Percentiles rank a stretch among this genome's conserved stretches.
Evolutionary conservation across 2,888 invertebrate species (phyloP).

Genomic region (Troides oblongomaculatus): DNA sequence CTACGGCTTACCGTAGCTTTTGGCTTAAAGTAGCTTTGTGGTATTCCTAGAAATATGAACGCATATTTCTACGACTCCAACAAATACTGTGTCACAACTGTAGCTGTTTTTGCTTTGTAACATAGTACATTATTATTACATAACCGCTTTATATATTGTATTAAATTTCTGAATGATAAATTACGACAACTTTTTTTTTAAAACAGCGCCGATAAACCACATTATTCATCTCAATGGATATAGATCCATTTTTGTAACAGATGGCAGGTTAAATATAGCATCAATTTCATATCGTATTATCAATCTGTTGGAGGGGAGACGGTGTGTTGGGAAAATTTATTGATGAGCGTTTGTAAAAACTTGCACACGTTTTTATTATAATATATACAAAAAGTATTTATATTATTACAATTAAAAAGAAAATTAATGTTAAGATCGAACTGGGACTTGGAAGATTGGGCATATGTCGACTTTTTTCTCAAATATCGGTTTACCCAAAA

Average conservation of each 20-base stretch:
- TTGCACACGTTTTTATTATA: not conserved
- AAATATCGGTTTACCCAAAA: too few species aligned
- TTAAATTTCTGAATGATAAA: not conserved
- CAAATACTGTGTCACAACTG: not conserved
- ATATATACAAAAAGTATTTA: not conserved
- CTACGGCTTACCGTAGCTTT: not conserved
- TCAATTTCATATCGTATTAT: slow-evolving; percentile 21
- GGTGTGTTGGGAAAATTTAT: slow-evolving; percentile 2
- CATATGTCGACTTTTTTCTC: too few species aligned
- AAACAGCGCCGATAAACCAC: not conserved
- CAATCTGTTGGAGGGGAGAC: slow-evolving; percentile 11
- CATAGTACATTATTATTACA: not conserved
- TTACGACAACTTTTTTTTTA: not conserved
- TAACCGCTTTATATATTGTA: not conserved
- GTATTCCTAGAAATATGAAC: too few species aligned
- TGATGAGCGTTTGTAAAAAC: slow-evolving; percentile 1
- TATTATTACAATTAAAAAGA: too few species aligned
- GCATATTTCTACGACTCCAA: not conserved
- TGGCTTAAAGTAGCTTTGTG: too few species aligned
- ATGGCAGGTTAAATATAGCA: slow-evolving; percentile 23
- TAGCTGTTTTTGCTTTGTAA: not conserved
- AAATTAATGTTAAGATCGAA: too few species aligned
- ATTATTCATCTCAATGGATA: slow-evolving; percentile 7
- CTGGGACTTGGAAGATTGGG: too few species aligned
- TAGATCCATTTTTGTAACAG: slow-evolving; percentile 20